Evolutionary conservation across 1,140 invertebrate species (phyloP), one percentile per base, ranked within the genome.

Genomic region (Cydia amplana): DNA sequence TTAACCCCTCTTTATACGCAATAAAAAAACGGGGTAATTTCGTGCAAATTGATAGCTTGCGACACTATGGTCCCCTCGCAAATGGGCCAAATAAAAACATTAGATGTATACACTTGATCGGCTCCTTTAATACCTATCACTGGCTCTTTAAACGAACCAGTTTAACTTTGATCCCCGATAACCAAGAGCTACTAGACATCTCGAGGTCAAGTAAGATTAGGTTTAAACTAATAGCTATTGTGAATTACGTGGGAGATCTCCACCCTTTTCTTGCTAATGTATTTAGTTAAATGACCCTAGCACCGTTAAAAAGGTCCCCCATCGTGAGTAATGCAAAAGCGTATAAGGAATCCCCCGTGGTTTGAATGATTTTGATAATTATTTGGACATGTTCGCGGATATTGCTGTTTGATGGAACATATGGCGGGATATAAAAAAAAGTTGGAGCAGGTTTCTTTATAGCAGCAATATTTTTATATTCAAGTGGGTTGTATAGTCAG

Each of bases 21-120:
- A 60, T 60, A 60, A 60, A 70, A 67, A 70, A 70, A 70, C 64
- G 64, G 65, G 65, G 65, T 40, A 60, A 60, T 60, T 40, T 18
- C 20, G 65, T 40, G 28, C 65, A 70, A 70, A 70, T 70, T 70
- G 32, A 70, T 70, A 70, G 65, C 65, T 23, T 60, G 28, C 64
- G 28, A 70, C 78, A 74, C 77, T 65, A 77, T 55, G 40, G 60
- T 75, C 77, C 74, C 36, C 23, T n/a, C 43, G 79, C 64, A 78
- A 85, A 83, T 79, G 75, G 81, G 40, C 77, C 80, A 86, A 89
- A 90, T 88, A 89, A 89, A 89, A 85, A 88, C 88, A 87, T 90
- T 87, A 86, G 80, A 83, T 82, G 82, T 83, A 87, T 84, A 84
- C 86, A 88, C 84, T 90, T 86, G 86, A 90, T 89, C 85, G 36